phyloP scores from a whole-genome alignment of 2,113 vertebrate genomes.

The Thunnus thynnus region DNA sequence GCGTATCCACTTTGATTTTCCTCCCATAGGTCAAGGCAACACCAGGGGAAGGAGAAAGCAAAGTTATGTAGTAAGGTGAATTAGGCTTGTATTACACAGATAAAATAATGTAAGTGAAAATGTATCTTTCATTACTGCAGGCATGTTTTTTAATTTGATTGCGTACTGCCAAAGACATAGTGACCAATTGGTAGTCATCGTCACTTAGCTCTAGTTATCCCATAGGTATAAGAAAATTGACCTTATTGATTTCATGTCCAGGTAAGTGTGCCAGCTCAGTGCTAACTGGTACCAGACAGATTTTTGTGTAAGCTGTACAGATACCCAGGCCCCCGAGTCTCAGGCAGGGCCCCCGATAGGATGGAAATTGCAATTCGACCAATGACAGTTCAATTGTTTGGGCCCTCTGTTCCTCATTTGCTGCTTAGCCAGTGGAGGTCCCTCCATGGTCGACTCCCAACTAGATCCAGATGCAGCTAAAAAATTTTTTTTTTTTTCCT shows the following conservation, averaged over 20 bases:
- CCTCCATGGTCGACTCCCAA: conserved; percentile 87
- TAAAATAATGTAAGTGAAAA: conserved; percentile 55
- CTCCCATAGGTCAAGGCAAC: conserved; percentile 58
- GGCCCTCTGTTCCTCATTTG: conserved; percentile 92
- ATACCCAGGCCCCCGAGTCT: conserved; percentile 39
- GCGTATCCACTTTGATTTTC: conserved; percentile 71
- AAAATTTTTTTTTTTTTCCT: conserved; percentile 76
- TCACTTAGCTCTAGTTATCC: conserved; percentile 81
- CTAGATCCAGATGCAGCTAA: conserved; percentile 91
- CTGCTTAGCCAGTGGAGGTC: conserved; percentile 87
- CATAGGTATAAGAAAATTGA: conserved; percentile 83
- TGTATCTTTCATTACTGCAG: conserved; percentile 55
- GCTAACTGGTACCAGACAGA: conserved; percentile 84
- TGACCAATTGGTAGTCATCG: conserved; percentile 84
- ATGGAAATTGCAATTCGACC: conserved; percentile 85
- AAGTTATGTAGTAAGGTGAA: conserved; percentile 57
- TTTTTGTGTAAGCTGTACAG: conserved; percentile 83
- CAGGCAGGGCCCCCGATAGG: conserved; percentile 79
- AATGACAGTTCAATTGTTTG: conserved; percentile 92
- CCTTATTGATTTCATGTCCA: conserved; percentile 88
- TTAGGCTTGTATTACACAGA: conserved; percentile 70
- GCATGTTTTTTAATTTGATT: conserved; percentile 55
- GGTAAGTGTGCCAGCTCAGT: conserved; percentile 79
- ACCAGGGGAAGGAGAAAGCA: conserved; percentile 48
- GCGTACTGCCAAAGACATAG: conserved; percentile 48